Evolutionary conservation across 2,113 vertebrate species (phyloP).

Genomic region (Peromyscus leucopus): DNA sequence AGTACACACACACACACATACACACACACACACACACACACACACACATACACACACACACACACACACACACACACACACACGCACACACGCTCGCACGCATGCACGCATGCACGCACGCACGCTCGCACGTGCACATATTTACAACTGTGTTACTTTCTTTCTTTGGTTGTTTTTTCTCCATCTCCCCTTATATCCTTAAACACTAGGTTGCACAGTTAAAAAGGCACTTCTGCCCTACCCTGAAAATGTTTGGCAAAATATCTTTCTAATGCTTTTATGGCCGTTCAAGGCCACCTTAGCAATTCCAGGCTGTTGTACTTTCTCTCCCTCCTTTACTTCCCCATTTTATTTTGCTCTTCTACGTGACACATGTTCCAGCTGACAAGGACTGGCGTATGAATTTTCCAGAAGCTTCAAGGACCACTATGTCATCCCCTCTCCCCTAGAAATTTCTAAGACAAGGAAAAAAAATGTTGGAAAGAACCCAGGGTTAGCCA

Average conservation of each 20-base stretch:
- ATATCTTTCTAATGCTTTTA: neutral
- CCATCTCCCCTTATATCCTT: constrained; percentile 17
- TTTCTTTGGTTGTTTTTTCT: neutral
- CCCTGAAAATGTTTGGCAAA: constrained; percentile 36
- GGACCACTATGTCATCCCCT: neutral
- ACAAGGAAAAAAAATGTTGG: neutral
- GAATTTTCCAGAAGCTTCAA: neutral
- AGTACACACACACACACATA: too few species aligned
- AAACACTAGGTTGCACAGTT: neutral
- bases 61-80: rapidly evolving
- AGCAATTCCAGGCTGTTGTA: neutral
- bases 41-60: neutral
- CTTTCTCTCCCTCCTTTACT: neutral
- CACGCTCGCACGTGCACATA: neutral
- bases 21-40: neutral
- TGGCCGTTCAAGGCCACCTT: neutral
- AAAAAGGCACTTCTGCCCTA: constrained; percentile 6
- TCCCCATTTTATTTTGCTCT: constrained; percentile 11
- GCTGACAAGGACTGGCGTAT: neutral
- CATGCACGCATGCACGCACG: too few species aligned
- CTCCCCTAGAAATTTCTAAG: neutral
- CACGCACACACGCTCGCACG: neutral
- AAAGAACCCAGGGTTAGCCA: constrained; percentile 8
- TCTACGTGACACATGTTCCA: neutral
- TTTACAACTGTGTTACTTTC: neutral